Conservation (phyloP, 2,113 vertebrate genomes). For the Macaca nemestrina region DNA sequence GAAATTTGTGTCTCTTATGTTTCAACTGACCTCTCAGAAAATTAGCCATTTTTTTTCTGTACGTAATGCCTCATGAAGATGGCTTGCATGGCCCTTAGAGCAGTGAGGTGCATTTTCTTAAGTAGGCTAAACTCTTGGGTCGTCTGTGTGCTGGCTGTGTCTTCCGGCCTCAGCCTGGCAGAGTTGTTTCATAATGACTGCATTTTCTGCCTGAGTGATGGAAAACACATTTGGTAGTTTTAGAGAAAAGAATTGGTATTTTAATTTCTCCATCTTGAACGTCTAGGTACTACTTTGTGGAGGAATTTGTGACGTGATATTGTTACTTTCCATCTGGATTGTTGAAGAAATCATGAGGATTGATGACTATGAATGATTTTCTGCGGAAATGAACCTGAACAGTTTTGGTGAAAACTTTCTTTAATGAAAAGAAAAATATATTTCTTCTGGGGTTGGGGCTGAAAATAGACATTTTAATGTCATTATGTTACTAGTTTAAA, state of each 20-base stretch:
- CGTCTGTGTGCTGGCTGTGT: not conserved
- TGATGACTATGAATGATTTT: not conserved
- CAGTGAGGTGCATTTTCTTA: not conserved
- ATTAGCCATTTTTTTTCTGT: not conserved
- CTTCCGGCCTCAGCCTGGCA: not conserved
- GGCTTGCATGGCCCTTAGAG: not conserved
- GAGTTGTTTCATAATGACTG: not conserved
- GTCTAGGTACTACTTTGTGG: not conserved
- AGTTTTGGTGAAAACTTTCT: not conserved
- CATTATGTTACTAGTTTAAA: not conserved
- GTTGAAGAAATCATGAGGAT: not conserved
- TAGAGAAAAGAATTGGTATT: not conserved
- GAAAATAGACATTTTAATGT: not conserved
- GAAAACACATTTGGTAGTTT: not conserved
- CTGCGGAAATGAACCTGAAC: not conserved
- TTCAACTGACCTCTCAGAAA: not conserved
- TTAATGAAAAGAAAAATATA: conserved; percentile 10
- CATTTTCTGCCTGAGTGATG: not conserved
- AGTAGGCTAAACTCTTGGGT: not conserved
- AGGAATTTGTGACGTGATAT: not conserved
- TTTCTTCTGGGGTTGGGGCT: not conserved
- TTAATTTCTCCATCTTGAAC: not conserved
- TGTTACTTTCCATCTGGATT: not conserved
- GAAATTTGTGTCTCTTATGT: not conserved
- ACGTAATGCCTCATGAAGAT: not conserved